phyloP scores from a whole-genome alignment of 2,113 vertebrate species.

The Meriones unguiculatus region DNA sequence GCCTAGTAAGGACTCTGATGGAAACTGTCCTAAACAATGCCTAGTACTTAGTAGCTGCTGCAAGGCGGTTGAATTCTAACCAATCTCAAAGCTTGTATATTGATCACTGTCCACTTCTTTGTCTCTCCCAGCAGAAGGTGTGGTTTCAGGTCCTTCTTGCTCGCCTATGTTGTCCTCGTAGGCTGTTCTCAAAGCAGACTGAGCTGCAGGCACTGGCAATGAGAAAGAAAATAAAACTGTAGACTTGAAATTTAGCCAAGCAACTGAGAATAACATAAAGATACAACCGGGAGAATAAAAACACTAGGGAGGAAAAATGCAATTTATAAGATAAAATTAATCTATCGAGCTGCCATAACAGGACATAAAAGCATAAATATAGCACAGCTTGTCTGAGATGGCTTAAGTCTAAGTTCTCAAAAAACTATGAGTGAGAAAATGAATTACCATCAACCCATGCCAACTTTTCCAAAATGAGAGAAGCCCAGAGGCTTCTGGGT shows the following conservation, averaged over 20 bases:
- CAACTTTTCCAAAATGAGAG: slow-evolving; percentile 14
- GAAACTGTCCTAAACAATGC: neutral
- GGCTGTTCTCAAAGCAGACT: slow-evolving; percentile 84
- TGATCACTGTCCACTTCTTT: slow-evolving; percentile 85
- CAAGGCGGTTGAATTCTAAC: neutral
- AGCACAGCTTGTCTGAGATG: slow-evolving; percentile 58
- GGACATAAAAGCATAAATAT: slow-evolving; percentile 75
- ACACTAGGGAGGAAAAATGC: slow-evolving; percentile 75
- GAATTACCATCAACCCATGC: slow-evolving; percentile 29
- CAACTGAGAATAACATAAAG: slow-evolving; percentile 68
- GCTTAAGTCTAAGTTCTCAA: slow-evolving; percentile 65
- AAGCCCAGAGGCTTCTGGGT: neutral
- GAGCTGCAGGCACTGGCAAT: slow-evolving; percentile 83
- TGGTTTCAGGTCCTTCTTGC: slow-evolving; percentile 86
- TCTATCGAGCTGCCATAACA: slow-evolving; percentile 72
- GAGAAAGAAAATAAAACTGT: slow-evolving; percentile 67
- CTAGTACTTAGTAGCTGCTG: neutral
- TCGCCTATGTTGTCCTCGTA: slow-evolving; percentile 86
- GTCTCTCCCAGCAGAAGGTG: slow-evolving; percentile 71
- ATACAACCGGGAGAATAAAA: slow-evolving; percentile 61
- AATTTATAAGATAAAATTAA: slow-evolving; percentile 81
- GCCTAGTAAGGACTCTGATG: neutral
- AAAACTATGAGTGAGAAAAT: slow-evolving; percentile 72
- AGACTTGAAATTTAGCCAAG: slow-evolving; percentile 70
- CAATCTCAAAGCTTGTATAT: slow-evolving; percentile 88